Conservation (phyloP, 2,113 vertebrate species). For the Lates calcarifer region DNA sequence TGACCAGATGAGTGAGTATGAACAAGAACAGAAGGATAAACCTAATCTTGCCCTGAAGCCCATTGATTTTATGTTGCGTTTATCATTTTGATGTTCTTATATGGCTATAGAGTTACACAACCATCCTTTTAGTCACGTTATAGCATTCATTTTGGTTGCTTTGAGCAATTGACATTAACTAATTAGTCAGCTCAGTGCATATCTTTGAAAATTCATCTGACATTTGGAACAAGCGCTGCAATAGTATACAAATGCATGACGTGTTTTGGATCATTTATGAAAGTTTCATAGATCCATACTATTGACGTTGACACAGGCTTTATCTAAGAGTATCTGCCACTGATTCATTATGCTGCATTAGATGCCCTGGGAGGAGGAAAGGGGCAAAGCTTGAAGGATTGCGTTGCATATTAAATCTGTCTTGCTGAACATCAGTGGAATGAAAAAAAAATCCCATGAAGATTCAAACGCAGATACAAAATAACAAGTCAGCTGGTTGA, state of each 20-base stretch:
- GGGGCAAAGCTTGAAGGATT: slow-evolving; percentile 71
- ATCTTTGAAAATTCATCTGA: slow-evolving; percentile 41
- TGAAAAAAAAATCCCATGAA: slow-evolving; percentile 61
- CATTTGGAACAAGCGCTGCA: slow-evolving; percentile 46
- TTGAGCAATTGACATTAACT: slow-evolving; percentile 31
- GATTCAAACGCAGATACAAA: slow-evolving; percentile 59
- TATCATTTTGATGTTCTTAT: slow-evolving; percentile 48
- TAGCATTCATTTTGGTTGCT: slow-evolving; percentile 29
- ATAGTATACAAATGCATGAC: slow-evolving; percentile 26
- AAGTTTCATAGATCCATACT: slow-evolving; percentile 49
- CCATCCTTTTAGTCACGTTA: slow-evolving; percentile 20
- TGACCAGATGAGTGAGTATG: not conserved
- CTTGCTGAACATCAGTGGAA: slow-evolving; percentile 66
- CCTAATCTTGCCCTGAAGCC: slow-evolving; percentile 26
- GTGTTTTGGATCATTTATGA: slow-evolving; percentile 53
- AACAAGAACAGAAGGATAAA: slow-evolving; percentile 10
- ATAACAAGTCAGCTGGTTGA: slow-evolving; percentile 39
- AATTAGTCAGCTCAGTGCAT: slow-evolving; percentile 36
- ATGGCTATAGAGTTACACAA: slow-evolving; percentile 21
- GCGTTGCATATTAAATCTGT: slow-evolving; percentile 74
- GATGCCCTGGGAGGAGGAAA: slow-evolving; percentile 63
- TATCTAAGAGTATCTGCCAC: slow-evolving; percentile 60
- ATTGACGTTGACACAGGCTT: slow-evolving; percentile 57
- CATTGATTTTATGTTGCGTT: slow-evolving; percentile 48
- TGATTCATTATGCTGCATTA: slow-evolving; percentile 75